Evolutionary conservation across 2,797 vertebrate species (phyloP).

Genomic region (Epinephelus malabaricus): DNA sequence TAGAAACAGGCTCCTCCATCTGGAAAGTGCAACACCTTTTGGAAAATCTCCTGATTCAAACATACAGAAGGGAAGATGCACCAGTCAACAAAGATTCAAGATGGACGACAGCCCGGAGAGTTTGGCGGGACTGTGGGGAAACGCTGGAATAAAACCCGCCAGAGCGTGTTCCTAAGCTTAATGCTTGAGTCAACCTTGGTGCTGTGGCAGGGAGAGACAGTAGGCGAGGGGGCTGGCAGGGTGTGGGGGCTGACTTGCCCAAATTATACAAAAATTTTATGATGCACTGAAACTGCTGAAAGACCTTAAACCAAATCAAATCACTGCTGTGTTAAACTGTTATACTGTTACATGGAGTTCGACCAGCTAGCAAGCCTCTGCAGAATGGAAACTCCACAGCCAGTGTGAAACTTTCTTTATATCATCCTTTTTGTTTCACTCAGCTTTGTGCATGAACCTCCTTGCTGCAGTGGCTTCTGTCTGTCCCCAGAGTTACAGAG

Average conservation of each 20-base stretch:
- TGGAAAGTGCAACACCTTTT: slow-evolving; percentile 20
- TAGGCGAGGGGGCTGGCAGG: not conserved
- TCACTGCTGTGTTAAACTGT: not conserved
- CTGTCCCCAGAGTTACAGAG: not conserved
- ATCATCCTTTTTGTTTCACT: not conserved
- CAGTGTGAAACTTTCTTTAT: not conserved
- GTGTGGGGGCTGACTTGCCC: not conserved
- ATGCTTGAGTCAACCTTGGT: slow-evolving; percentile 28
- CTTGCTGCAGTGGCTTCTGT: not conserved
- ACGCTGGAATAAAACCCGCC: slow-evolving; percentile 33
- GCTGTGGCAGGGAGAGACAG: slow-evolving; percentile 28
- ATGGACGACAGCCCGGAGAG: slow-evolving; percentile 14
- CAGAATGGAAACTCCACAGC: not conserved
- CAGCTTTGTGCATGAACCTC: not conserved
- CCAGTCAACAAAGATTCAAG: slow-evolving; percentile 8
- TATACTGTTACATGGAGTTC: not conserved
- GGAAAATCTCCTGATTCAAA: slow-evolving; percentile 15
- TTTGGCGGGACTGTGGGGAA: slow-evolving; percentile 15
- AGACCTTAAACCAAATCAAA: slow-evolving; percentile 10
- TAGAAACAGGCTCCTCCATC: slow-evolving; percentile 5
- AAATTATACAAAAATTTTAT: slow-evolving; percentile 10
- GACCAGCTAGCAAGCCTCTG: not conserved
- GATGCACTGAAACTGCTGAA: not conserved
- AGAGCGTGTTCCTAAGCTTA: slow-evolving; percentile 30
- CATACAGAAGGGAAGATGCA: slow-evolving; percentile 7